Conservation (phyloP, 2,797 vertebrate species). For the Toxotes lorentzi region DNA sequence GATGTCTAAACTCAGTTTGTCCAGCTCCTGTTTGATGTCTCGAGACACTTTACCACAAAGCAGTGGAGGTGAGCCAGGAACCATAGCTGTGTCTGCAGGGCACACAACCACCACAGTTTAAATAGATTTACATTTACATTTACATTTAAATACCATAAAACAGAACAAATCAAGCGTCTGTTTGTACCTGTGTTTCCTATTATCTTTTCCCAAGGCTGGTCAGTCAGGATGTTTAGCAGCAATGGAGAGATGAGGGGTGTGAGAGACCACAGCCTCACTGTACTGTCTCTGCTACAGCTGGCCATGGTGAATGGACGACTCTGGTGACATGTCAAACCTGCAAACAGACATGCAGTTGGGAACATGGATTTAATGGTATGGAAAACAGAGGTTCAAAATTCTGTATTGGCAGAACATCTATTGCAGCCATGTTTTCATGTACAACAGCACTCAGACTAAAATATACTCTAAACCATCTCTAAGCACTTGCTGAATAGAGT, state of each 20-base stretch:
- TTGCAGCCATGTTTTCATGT: too few species aligned
- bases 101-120: not conserved
- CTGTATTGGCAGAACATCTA: not conserved
- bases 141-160: not conserved
- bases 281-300: slow-evolving; percentile 97
- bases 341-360: not conserved
- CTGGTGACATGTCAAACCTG: slow-evolving; percentile 95
- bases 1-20: slow-evolving; percentile 88
- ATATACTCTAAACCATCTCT: not conserved
- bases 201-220: slow-evolving; percentile 94
- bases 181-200: slow-evolving; percentile 91
- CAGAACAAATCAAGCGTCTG: not conserved
- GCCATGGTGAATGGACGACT: slow-evolving; percentile 96
- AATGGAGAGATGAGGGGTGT: slow-evolving; percentile 91
- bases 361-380: not conserved
- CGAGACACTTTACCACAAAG: slow-evolving; percentile 95
- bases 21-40: slow-evolving; percentile 95
- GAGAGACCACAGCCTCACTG: slow-evolving; percentile 96
- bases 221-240: slow-evolving; percentile 90
- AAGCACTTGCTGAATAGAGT: too few species aligned
- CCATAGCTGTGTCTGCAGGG: slow-evolving; percentile 89
- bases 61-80: slow-evolving; percentile 88
- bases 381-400: not conserved
- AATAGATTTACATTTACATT: too few species aligned
- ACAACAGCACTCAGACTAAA: not conserved